Conservation (phyloP, 2,888 invertebrate species). For the Acrocyrtus sp. region DNA sequence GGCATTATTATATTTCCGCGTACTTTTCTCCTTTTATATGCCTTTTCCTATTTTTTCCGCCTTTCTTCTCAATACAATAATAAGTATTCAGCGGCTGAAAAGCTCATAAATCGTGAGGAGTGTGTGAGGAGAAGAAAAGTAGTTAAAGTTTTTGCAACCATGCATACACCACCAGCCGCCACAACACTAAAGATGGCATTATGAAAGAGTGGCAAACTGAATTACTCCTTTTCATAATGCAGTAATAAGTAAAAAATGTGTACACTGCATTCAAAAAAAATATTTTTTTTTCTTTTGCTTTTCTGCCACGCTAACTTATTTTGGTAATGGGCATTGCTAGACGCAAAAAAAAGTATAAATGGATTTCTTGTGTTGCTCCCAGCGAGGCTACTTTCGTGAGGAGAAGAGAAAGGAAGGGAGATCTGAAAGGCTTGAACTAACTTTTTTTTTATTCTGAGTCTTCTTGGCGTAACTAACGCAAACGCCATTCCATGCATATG, state of each 20-base stretch:
- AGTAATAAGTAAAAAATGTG: no score
- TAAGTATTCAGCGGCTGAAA: constrained; percentile 40
- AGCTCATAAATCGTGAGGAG: constrained; percentile 41
- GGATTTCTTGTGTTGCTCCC: constrained; percentile 43
- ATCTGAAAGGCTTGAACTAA: constrained; percentile 9
- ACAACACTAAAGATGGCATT: no score
- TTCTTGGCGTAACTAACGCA: constrained; percentile 1
- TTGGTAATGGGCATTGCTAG: constrained; percentile 15
- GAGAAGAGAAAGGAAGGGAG: constrained; percentile 2
- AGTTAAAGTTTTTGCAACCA: constrained; percentile 32
- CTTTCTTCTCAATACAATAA: constrained; percentile 25
- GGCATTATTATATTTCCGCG: no score
- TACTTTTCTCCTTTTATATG: no score
- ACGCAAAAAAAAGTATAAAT: constrained; percentile 19
- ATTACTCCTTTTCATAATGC: no score
- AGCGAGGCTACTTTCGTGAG: constrained; percentile 1
- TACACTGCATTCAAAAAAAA: no score
- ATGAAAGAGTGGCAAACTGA: no score
- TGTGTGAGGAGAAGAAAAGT: constrained; percentile 2
- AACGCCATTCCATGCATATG: constrained; percentile 10
- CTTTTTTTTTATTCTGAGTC: constrained; percentile 1
- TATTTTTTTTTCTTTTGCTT: no score
- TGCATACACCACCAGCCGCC: no score
- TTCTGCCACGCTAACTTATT: no score
- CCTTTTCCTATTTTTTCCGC: constrained; percentile 9